Percentiles rank a stretch among this genome's conserved stretches.
Conservation (phyloP, 92 coral and sea anemone genomes). For the Phenganax subtilis region DNA sequence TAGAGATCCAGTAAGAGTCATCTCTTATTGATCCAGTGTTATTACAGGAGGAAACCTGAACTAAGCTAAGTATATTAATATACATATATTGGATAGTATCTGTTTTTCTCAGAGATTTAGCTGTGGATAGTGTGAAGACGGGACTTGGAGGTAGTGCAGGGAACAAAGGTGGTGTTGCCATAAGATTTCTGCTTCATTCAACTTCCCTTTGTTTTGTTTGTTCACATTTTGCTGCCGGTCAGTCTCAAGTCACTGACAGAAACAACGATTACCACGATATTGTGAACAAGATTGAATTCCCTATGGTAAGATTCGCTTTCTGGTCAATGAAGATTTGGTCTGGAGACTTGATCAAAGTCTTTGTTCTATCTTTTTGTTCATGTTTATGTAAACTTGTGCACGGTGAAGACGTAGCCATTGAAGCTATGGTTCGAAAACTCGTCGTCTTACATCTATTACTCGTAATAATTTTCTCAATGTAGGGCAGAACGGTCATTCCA, state of each 20-base stretch:
- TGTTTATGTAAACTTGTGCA: background rate
- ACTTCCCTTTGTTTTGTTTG: constrained; percentile 95
- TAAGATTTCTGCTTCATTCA: constrained; percentile 74
- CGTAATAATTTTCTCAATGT: background rate
- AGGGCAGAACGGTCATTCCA: constrained; percentile 83
- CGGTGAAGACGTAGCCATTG: background rate
- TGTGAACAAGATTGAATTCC: constrained; percentile 78
- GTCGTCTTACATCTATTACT: background rate
- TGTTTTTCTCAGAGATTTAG: constrained; percentile 68
- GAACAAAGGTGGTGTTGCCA: constrained; percentile 97
- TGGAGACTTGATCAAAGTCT: background rate
- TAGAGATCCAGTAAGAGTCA: no score
- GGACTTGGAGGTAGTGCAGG: constrained; percentile 99
- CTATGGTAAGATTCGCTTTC: constrained; percentile 58
- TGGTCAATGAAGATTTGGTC: no score
- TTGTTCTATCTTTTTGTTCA: background rate
- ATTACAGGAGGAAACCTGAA: background rate
- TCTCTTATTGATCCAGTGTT: no score
- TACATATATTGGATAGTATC: background rate
- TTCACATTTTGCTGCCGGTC: constrained; percentile 96
- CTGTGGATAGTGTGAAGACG: constrained; percentile 89
- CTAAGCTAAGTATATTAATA: no score
- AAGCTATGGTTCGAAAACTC: no score
- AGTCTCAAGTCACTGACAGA: constrained; percentile 79
- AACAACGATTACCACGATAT: constrained; percentile 90